Evolutionary conservation across 2,888 invertebrate species (phyloP).

Genomic region (Shargacucullia verbasci): DNA sequence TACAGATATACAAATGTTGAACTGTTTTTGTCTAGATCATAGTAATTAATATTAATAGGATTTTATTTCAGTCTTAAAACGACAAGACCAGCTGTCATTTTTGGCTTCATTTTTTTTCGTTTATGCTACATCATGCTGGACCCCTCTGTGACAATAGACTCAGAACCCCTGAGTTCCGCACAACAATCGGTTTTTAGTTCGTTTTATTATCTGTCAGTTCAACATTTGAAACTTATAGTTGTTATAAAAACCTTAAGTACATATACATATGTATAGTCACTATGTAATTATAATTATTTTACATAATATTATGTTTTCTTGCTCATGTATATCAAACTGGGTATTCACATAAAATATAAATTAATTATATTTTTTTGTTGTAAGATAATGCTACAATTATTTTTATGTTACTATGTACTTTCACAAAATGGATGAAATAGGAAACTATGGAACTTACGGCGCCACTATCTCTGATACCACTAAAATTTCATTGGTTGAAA

Average conservation of each 20-base stretch:
- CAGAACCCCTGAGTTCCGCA: too few species aligned
- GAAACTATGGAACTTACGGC: background rate
- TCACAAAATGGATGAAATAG: background rate
- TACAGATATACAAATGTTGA: slow-evolving; percentile 20
- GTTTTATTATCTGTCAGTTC: slow-evolving; percentile 19
- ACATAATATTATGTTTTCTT: slow-evolving; percentile 19
- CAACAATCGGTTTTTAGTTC: too few species aligned
- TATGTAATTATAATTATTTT: slow-evolving; percentile 35
- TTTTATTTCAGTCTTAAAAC: too few species aligned
- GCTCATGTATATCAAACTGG: slow-evolving; percentile 12
- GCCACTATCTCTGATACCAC: too few species aligned
- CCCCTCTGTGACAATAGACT: too few species aligned
- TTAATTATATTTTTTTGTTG: slow-evolving; percentile 13
- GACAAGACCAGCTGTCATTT: too few species aligned
- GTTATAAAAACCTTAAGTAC: slow-evolving; percentile 43
- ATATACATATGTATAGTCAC: slow-evolving; percentile 45
- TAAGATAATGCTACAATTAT: slow-evolving; percentile 24
- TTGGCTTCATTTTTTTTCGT: too few species aligned
- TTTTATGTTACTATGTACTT: slow-evolving; percentile 10
- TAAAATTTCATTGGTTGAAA: too few species aligned
- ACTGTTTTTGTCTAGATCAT: too few species aligned
- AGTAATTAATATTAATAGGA: too few species aligned
- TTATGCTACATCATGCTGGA: too few species aligned
- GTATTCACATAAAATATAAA: slow-evolving; percentile 13
- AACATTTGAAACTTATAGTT: slow-evolving; percentile 9